A percentile compares a stretch with the other conserved stretches of the same genome.
phyloP scores from a whole-genome alignment of 2,797 vertebrate species.

The Borostomias antarcticus region DNA sequence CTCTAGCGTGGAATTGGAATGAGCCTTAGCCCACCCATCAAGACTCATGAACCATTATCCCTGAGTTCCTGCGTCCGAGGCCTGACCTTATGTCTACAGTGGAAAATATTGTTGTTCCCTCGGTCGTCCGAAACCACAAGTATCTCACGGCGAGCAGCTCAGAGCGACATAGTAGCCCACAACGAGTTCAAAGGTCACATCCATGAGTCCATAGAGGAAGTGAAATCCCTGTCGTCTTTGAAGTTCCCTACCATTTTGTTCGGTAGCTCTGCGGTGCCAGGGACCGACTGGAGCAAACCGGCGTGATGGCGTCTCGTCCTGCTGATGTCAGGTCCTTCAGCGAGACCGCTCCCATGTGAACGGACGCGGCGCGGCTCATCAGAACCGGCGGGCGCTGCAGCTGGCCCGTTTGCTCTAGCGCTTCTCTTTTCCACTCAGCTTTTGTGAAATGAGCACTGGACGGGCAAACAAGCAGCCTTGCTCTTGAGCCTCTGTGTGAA shows the following conservation, averaged over 20 bases:
- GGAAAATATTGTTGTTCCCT: conserved; percentile 32
- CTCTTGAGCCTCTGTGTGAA: conserved; percentile 7
- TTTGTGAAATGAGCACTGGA: background rate
- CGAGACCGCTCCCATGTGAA: conserved; percentile 1
- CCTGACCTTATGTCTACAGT: conserved; percentile 24
- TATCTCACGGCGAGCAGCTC: background rate
- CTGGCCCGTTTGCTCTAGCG: background rate
- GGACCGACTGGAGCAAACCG: background rate
- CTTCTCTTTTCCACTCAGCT: background rate
- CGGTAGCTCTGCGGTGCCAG: no score
- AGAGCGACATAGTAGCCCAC: conserved; percentile 3
- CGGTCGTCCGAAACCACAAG: conserved; percentile 16
- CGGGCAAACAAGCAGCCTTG: conserved; percentile 9
- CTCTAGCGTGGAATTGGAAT: conserved; percentile 69
- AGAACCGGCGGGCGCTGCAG: conserved; percentile 5
- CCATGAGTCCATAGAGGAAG: conserved; percentile 9
- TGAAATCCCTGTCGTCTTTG: background rate
- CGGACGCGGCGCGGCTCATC: background rate
- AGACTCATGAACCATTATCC: conserved; percentile 41
- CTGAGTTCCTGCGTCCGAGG: conserved; percentile 21
- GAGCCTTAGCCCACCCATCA: conserved; percentile 64
- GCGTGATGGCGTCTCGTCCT: background rate
- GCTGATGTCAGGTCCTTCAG: background rate
- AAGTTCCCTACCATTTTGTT: background rate
- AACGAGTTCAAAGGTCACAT: conserved; percentile 7